Percentiles rank a stretch among this genome's conserved stretches.
phyloP scores from a whole-genome alignment of 1,140 invertebrate species.

The Eurosta solidaginis region DNA sequence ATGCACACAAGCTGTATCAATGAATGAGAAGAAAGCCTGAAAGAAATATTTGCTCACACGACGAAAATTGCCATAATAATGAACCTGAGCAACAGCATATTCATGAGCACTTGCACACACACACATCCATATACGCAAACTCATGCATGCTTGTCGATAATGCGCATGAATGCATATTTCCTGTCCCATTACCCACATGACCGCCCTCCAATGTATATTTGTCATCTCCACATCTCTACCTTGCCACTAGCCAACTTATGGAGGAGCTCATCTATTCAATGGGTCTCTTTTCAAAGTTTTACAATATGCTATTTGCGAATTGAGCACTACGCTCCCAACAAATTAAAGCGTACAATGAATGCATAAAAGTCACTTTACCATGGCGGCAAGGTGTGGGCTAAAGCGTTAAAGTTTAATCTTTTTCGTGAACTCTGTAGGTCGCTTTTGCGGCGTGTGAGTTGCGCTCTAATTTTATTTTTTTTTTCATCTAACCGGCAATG shows the following conservation, averaged over 20 bases:
- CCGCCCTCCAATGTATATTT: background rate
- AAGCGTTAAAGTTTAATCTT: conserved; percentile 23
- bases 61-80: background rate
- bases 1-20: background rate
- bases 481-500: background rate
- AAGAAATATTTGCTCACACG: background rate
- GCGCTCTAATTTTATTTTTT: background rate
- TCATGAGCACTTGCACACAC: background rate
- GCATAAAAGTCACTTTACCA: background rate
- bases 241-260: no score
- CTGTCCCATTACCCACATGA: background rate
- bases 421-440: conserved; percentile 16
- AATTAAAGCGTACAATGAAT: conserved; percentile 18
- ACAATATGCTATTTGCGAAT: background rate
- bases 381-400: conserved; percentile 5
- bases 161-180: conserved; percentile 19
- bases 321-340: no score
- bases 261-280: background rate
- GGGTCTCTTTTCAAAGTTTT: background rate
- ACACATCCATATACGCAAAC: background rate
- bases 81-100: background rate
- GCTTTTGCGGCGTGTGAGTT: conserved; percentile 1
- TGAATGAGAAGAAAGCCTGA: background rate
- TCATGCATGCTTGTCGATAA: background rate
- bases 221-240: no score